These are phyloP conservation scores for Sinella curviseta DNA, from an alignment of 1,140 invertebrate species.

Conservation along the genomic window DNA sequence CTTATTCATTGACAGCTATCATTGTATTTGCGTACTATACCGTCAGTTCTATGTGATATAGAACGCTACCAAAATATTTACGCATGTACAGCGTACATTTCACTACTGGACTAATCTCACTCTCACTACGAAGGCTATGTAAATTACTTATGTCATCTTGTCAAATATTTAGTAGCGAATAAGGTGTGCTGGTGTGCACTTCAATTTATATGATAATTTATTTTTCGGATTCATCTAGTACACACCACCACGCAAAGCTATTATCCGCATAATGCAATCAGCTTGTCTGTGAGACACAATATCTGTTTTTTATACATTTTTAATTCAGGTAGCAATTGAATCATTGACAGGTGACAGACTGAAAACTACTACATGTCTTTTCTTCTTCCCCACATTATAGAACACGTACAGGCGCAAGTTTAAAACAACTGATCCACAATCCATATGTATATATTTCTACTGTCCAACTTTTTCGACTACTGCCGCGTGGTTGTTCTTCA, in stretches of 20 bases:
- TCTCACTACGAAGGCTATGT: neutral
- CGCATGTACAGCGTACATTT: too few species aligned
- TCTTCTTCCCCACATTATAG: neutral
- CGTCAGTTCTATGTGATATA: too few species aligned
- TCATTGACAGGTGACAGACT: slow-evolving; percentile 26
- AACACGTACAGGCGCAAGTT: too few species aligned
- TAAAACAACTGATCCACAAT: too few species aligned
- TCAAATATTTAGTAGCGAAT: neutral
- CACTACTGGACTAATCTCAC: neutral
- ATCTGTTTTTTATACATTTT: neutral
- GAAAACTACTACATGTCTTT: slow-evolving; percentile 9
- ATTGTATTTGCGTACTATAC: too few species aligned
- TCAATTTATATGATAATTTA: slow-evolving; percentile 23
- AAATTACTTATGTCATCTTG: neutral
- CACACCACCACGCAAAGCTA: neutral
- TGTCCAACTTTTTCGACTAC: too few species aligned
- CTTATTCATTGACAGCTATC: too few species aligned
- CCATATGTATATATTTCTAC: too few species aligned
- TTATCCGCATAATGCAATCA: too few species aligned
- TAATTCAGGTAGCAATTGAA: slow-evolving; percentile 7
- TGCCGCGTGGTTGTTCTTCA: neutral
- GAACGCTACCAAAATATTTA: too few species aligned
- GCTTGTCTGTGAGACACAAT: too few species aligned
- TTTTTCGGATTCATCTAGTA: neutral
- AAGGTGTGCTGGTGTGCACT: neutral